Evolutionary conservation across 92 coral and sea anemone genomes (phyloP).

Genomic region (Siderastrea radians): DNA sequence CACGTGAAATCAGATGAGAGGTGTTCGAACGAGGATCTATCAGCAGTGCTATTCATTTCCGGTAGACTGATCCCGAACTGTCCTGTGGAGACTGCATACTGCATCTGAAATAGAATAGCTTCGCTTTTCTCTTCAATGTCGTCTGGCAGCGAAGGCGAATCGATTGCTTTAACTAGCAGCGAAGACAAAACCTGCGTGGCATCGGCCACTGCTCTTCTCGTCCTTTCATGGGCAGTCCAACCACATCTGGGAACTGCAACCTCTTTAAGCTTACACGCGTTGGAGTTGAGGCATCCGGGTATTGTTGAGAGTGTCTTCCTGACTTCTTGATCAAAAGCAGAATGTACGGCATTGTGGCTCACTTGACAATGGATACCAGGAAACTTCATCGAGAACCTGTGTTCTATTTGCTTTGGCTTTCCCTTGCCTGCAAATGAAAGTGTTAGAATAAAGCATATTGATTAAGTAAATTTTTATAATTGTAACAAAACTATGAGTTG

Average conservation of each 20-base stretch:
- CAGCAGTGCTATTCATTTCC: slow-evolving; percentile 31
- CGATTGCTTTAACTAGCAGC: slow-evolving; percentile 11
- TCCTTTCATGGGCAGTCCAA: background rate
- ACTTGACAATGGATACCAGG: slow-evolving; percentile 44
- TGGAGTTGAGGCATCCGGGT: slow-evolving; percentile 33
- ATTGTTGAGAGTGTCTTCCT: slow-evolving; percentile 18
- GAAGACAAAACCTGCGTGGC: slow-evolving; percentile 19
- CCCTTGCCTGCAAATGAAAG: slow-evolving; percentile 32
- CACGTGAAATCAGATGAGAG: slow-evolving; percentile 24
- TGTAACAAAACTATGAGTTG: too few relatives aligned
- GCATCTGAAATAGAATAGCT: slow-evolving; percentile 65
- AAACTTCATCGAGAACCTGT: slow-evolving; percentile 37
- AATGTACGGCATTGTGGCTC: slow-evolving; percentile 16
- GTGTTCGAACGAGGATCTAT: slow-evolving; percentile 26
- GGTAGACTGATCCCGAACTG: slow-evolving; percentile 24
- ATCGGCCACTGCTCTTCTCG: slow-evolving; percentile 10
- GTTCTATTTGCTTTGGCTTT: slow-evolving; percentile 39
- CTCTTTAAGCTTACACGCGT: slow-evolving; percentile 34
- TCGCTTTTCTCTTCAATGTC: slow-evolving; percentile 56
- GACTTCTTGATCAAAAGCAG: slow-evolving; percentile 34
- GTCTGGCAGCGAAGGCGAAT: background rate
- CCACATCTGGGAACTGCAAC: slow-evolving; percentile 49
- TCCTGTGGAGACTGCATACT: slow-evolving; percentile 59
- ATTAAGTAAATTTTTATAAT: too few relatives aligned
- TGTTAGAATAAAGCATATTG: too few relatives aligned